These are phyloP conservation scores for Tholera decimalis DNA, from an alignment of 2,888 invertebrate genomes.

Conservation along the genomic window DNA sequence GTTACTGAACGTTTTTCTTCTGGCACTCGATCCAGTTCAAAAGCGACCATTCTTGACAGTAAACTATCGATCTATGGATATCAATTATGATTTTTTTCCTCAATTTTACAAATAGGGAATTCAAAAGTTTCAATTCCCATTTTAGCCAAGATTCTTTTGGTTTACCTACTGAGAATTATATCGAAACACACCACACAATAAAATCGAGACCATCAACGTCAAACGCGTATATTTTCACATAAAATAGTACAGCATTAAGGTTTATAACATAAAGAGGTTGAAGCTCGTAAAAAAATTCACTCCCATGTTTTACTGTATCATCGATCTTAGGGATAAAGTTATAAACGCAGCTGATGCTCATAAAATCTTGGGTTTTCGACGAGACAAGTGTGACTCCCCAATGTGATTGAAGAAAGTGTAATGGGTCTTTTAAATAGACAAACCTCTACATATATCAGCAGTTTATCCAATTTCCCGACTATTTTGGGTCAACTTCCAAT, in stretches of 20 bases:
- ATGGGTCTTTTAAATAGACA: neutral
- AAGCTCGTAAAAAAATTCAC: slow-evolving; percentile 36
- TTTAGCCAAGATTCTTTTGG: neutral
- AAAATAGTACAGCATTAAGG: slow-evolving; percentile 36
- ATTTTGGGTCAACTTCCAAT: too few relatives aligned
- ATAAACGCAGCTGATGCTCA: slow-evolving; percentile 23
- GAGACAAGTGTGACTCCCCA: neutral
- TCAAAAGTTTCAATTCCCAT: too few relatives aligned
- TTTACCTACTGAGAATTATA: neutral
- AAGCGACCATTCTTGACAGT: too few relatives aligned
- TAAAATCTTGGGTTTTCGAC: slow-evolving; percentile 21
- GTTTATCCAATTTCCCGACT: too few relatives aligned
- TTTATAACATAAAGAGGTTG: slow-evolving; percentile 29
- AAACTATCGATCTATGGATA: too few relatives aligned
- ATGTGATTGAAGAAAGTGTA: neutral
- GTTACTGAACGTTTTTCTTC: too few relatives aligned
- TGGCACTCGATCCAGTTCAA: too few relatives aligned
- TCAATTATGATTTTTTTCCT: too few relatives aligned
- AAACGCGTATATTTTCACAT: slow-evolving; percentile 37
- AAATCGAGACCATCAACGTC: slow-evolving; percentile 28
- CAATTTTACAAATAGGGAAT: too few relatives aligned
- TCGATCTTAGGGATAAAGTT: slow-evolving; percentile 24
- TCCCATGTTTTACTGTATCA: slow-evolving; percentile 34
- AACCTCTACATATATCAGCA: too few relatives aligned
- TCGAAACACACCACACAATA: slow-evolving; percentile 30